These are phyloP conservation scores for Sarcoramphus papa DNA, from an alignment of 2,797 vertebrate species.

Conservation along the genomic window DNA sequence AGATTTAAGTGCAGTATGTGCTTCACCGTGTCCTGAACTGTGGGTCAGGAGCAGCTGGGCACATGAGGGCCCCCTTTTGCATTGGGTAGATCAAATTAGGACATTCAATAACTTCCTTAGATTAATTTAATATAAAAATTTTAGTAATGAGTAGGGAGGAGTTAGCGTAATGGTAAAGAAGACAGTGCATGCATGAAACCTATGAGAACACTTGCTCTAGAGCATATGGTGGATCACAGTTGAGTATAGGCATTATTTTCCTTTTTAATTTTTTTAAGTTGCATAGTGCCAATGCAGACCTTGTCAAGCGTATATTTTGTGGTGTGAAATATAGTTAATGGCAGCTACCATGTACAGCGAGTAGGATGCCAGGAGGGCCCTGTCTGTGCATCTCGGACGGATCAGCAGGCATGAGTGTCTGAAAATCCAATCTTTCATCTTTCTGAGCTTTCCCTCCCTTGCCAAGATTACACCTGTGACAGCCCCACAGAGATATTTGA, in stretches of 20 bases:
- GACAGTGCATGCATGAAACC: background rate
- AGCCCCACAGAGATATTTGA: slow-evolving; percentile 28
- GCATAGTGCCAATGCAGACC: background rate
- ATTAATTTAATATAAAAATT: background rate
- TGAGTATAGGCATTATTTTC: background rate
- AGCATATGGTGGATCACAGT: background rate
- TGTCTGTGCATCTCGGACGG: background rate
- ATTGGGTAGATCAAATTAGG: background rate
- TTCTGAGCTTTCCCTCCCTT: background rate
- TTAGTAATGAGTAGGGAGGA: background rate
- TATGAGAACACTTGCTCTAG: background rate
- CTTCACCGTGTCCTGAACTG: background rate
- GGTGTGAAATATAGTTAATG: background rate
- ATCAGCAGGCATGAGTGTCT: background rate
- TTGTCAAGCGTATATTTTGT: background rate
- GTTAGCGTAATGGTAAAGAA: background rate
- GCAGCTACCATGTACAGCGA: background rate
- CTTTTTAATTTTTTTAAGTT: background rate
- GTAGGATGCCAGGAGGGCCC: background rate
- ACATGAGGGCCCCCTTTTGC: background rate
- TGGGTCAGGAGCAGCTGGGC: background rate
- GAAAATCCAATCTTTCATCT: background rate
- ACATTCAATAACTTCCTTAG: background rate
- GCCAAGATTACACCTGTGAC: background rate
- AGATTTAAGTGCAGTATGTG: background rate